Evolutionary conservation across 2,113 vertebrate species (phyloP), one percentile per base, ranked within the genome.

Genomic region (Labeo rohita): DNA sequence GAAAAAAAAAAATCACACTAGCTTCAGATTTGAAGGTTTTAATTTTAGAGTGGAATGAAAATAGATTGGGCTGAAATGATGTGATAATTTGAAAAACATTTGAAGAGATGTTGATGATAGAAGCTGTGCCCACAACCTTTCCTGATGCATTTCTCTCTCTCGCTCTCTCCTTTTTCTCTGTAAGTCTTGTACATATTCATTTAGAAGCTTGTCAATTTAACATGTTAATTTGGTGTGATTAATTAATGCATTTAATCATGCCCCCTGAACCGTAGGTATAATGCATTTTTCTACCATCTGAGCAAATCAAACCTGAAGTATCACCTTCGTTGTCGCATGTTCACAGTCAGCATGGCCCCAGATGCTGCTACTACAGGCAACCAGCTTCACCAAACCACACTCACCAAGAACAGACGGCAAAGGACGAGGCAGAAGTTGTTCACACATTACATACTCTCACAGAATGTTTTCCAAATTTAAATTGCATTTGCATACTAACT

Each of bases 11-110:
- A 47, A 34, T 85, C 49, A 59, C 84, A 72, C 65, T 18, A 23
- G 63, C 5, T 68, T 68, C 23, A 70, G 49, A 49, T 39, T 18
- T 34, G 23, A 68, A 28, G 23, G 72, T 34, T 50, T 79, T 80
- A 28, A 70, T 28, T 72, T 63, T 74, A 80, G 77, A 36, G 16
- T 36, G 12, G 70, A 81, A 63, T 86, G 68, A 74, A 86, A 86
- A 86, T 80, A 80, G 66, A 80, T 80, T 50, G n/a, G 9, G 61
- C 21, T 36, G 79, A 81, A 83, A 86, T 9, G 2, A 52, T 9
- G 45, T 83, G 68, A 65, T 75, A 76, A 82, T 86, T 80, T 56
- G 39, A 83, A 81, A 65, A 65, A 61, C 65, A 73, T 49, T 28
- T 75, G 70, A 82, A 75, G 74, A 77, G 59, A 85, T 65, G 84